Base-by-base conservation (phyloP, 1,140 invertebrate species). In the Diorhabda sublineata region DNA sequence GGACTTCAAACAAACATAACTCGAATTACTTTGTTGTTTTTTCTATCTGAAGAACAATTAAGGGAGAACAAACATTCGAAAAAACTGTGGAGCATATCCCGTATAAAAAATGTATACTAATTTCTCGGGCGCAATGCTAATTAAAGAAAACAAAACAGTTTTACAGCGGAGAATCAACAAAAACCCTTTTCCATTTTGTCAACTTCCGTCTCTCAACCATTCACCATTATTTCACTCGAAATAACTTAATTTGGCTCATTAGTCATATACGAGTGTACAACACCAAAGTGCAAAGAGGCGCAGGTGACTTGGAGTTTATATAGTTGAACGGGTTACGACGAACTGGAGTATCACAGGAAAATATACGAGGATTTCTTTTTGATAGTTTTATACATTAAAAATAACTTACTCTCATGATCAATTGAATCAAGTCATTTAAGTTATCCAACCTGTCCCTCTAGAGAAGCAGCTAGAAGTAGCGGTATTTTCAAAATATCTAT, bases 141-240 rank as follows among this genome's bases (percentile, higher is more conserved):
- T 52, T 52, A 52, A 52, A 52, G 47, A 52, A 52, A 52, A 52
- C 47, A 52, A 52, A 52, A 52, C 47, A 52, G 47, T 52, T 52
- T 52, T n/a, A 52, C 47, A 52, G n/a, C 47, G 47, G 6, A 52
- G 47, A 52, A 52, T 52, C 47, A 52, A 52, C 47, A 52, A 52
- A 52, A 52, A 52, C 47, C 47, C 47, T 52, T 52, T 52, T 52
- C 47, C 47, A 52, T 52, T 52, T 52, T 52, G 47, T 52, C 47
- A 8, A 8, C 47, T 52, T 52, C 47, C 47, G 6, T 52, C 47
- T 52, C 47, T 52, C n/a, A 8, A 52, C 47, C 47, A 52, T 52
- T 52, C n/a, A 52, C 47, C 47, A 52, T 52, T 52, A 52, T 52
- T 52, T 52, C n/a, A 52, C 3, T 52, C 47, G 47, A 52, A 52